A percentile compares a stretch with the other conserved stretches of the same genome.
These are phyloP conservation scores for Triplophysa yarkandensis DNA, from an alignment of 2,797 vertebrate species.

Conservation along the genomic window DNA sequence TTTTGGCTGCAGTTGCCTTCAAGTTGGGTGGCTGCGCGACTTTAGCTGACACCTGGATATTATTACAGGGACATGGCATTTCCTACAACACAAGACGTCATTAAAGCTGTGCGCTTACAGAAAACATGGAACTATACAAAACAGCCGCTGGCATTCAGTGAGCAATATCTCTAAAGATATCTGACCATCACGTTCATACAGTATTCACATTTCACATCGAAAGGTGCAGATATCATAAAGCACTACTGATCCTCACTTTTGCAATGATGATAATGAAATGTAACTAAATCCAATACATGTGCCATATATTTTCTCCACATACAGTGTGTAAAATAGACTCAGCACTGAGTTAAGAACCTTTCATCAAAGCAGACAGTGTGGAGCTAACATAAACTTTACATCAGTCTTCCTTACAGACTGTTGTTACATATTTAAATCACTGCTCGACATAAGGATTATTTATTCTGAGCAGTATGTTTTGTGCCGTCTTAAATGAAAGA, in stretches of 20 bases:
- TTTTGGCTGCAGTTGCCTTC: conserved; percentile 2
- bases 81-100: conserved; percentile 5
- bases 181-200: not conserved
- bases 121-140: conserved; percentile 10
- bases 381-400: conserved; percentile 25
- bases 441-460: not conserved
- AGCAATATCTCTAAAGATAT: conserved; percentile 32
- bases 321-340: conserved; percentile 38
- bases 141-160: conserved; percentile 15
- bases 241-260: conserved; percentile 15
- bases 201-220: not conserved
- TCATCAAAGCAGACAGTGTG: conserved; percentile 36
- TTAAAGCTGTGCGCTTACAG: not conserved
- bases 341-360: conserved; percentile 46
- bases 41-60: not conserved
- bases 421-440: conserved; percentile 9
- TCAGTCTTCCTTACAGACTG: conserved; percentile 5
- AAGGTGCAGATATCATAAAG: conserved; percentile 21
- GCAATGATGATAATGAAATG: conserved; percentile 44
- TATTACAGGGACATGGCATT: not conserved
- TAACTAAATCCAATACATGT: conserved; percentile 43
- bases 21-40: conserved; percentile 4
- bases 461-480: not conserved
- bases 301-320: conserved; percentile 30
- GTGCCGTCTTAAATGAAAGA: not conserved